Percentiles rank a stretch among this genome's conserved stretches.
Evolutionary conservation across 2,797 vertebrate species (phyloP).

Genomic region (Gymnodraco acuticeps): DNA sequence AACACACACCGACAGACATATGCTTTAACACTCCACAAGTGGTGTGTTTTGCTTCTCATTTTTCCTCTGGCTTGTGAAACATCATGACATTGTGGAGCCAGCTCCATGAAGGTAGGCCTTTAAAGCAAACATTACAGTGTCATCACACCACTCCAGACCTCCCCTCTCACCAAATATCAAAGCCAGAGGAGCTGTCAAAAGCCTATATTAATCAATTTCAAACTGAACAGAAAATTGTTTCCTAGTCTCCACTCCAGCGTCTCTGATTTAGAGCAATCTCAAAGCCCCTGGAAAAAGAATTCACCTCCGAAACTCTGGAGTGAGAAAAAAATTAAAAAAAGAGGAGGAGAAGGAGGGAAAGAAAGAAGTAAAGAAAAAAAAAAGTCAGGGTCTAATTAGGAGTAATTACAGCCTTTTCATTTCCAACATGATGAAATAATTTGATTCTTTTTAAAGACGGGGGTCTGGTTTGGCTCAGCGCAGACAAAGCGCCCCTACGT

Average conservation of each 20-base stretch:
- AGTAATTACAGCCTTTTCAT: slow-evolving; percentile 99
- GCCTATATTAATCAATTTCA: slow-evolving; percentile 94
- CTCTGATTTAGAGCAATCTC: slow-evolving; percentile 92
- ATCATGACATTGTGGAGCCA: slow-evolving; percentile 74
- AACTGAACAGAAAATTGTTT: slow-evolving; percentile 97
- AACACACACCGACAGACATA: slow-evolving; percentile 41
- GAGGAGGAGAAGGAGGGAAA: slow-evolving; percentile 63
- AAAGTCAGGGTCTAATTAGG: slow-evolving; percentile 97
- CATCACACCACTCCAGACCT: slow-evolving; percentile 83
- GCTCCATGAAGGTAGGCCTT: slow-evolving; percentile 77
- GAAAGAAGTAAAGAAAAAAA: slow-evolving; percentile 82
- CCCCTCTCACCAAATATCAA: slow-evolving; percentile 86
- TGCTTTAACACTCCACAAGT: slow-evolving; percentile 64
- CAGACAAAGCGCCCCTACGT: slow-evolving; percentile 95
- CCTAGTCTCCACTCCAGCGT: slow-evolving; percentile 90
- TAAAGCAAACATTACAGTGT: slow-evolving; percentile 85
- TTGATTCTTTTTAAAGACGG: slow-evolving; percentile 98
- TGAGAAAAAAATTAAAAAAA: slow-evolving; percentile 61
- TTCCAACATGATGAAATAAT: slow-evolving; percentile 99
- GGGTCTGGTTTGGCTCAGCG: slow-evolving; percentile 98
- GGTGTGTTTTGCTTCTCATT: slow-evolving; percentile 73
- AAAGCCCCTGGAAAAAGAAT: slow-evolving; percentile 91
- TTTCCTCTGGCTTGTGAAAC: slow-evolving; percentile 72
- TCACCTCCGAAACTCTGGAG: slow-evolving; percentile 71
- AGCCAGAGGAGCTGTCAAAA: slow-evolving; percentile 90